phyloP scores from a whole-genome alignment of 2,113 vertebrate species.

The Haemorhous mexicanus region DNA sequence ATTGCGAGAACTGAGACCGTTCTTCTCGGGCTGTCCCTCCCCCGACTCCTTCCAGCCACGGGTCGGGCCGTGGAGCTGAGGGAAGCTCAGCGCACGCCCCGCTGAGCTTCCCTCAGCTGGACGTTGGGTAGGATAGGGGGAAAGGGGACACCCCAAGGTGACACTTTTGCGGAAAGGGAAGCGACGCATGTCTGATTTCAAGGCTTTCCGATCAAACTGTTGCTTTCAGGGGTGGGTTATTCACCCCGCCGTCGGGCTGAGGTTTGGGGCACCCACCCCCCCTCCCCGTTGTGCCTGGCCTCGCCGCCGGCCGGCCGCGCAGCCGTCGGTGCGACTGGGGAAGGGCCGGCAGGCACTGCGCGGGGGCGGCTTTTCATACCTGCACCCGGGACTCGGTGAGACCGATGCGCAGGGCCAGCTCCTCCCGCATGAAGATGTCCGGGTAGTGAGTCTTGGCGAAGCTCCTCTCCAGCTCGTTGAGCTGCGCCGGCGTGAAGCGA shows the following conservation, averaged over 20 bases:
- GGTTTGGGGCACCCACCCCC: not conserved
- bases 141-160: not conserved
- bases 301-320: not conserved
- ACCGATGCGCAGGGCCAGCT: slow-evolving; percentile 90
- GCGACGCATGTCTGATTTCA: not conserved
- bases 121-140: not conserved
- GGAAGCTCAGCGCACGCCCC: not conserved
- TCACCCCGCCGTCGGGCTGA: not conserved
- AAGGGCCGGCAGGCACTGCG: not conserved
- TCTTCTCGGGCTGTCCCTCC: not conserved
- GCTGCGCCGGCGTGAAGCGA: slow-evolving; percentile 94
- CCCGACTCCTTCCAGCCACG: not conserved
- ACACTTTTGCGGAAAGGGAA: not conserved
- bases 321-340: not conserved
- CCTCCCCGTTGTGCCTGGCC: not conserved
- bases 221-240: not conserved
- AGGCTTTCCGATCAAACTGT: not conserved
- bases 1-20: not conserved
- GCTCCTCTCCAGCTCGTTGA: slow-evolving; percentile 94
- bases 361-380: slow-evolving; percentile 70
- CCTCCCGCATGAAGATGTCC: slow-evolving; percentile 96
- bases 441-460: slow-evolving; percentile 97
- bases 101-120: no score
- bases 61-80: not conserved
- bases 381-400: slow-evolving; percentile 95